Conservation (phyloP, 2,113 vertebrate species). For the Tetrax tetrax region DNA sequence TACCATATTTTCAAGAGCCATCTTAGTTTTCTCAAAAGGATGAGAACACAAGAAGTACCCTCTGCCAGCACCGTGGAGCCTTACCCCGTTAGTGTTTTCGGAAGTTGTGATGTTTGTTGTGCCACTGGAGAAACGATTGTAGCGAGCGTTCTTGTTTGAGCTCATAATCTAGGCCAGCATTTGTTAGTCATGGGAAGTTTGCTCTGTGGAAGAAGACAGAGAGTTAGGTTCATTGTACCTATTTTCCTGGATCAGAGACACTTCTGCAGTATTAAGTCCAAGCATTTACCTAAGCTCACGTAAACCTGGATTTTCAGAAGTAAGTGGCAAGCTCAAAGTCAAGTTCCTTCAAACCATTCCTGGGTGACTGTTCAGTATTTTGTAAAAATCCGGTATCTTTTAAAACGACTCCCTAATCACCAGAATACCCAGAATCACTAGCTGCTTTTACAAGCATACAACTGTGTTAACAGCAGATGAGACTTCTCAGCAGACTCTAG, state of each 20-base stretch:
- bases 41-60: background rate
- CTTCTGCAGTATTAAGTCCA: background rate
- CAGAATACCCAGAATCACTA: background rate
- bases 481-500: background rate
- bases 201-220: slow-evolving; percentile 48
- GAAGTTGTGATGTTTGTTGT: slow-evolving; percentile 69
- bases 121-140: slow-evolving; percentile 80
- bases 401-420: background rate
- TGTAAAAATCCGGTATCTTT: background rate
- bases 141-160: slow-evolving; percentile 77
- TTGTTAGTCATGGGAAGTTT: slow-evolving; percentile 52
- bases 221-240: background rate
- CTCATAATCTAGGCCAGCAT: slow-evolving; percentile 83
- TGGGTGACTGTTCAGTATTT: background rate
- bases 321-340: background rate
- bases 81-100: slow-evolving; percentile 80
- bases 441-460: background rate
- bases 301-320: background rate
- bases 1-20: rapidly evolving
- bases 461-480: background rate
- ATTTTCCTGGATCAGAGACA: background rate
- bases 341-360: background rate
- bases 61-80: background rate
- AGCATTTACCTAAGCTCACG: background rate
- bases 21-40: background rate